phyloP scores from a whole-genome alignment of 2,113 vertebrate species.

The Calyptomena viridis region DNA sequence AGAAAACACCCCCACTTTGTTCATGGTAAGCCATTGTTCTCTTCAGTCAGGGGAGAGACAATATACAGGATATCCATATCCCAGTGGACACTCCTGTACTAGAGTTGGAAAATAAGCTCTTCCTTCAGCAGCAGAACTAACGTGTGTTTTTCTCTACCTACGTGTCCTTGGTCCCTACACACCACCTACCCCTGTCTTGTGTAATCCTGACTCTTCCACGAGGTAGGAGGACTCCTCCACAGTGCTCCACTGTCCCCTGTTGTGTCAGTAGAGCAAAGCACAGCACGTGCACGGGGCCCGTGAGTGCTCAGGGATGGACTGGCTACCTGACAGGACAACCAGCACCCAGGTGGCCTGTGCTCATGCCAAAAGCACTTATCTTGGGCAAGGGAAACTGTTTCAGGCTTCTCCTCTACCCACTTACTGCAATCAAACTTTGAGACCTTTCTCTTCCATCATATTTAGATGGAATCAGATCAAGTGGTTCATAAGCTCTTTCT shows the following conservation, averaged over 20 bases:
- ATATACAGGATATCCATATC: accelerated
- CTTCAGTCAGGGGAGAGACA: not conserved
- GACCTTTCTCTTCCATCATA: not conserved
- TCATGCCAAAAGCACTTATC: not conserved
- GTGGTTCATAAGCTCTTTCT: not conserved
- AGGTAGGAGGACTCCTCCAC: not conserved
- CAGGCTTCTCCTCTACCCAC: not conserved
- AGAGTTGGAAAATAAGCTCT: not conserved
- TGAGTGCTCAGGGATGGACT: too few species aligned
- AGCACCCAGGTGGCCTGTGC: accelerated
- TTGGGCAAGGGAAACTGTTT: accelerated
- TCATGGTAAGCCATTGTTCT: not conserved
- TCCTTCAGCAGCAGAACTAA: not conserved
- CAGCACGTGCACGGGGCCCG: accelerated
- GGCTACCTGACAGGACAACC: not conserved
- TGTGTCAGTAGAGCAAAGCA: not conserved
- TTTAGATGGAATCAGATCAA: not conserved
- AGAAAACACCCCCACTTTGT: not conserved
- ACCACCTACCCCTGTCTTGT: too few species aligned
- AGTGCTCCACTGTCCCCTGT: not conserved
- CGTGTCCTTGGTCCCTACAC: accelerated
- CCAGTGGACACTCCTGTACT: accelerated
- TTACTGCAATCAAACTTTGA: not conserved
- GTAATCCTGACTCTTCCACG: accelerated
- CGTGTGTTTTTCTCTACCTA: accelerated